Conservation (phyloP, 2,888 invertebrate genomes). For the Melinaea marsaeus region DNA sequence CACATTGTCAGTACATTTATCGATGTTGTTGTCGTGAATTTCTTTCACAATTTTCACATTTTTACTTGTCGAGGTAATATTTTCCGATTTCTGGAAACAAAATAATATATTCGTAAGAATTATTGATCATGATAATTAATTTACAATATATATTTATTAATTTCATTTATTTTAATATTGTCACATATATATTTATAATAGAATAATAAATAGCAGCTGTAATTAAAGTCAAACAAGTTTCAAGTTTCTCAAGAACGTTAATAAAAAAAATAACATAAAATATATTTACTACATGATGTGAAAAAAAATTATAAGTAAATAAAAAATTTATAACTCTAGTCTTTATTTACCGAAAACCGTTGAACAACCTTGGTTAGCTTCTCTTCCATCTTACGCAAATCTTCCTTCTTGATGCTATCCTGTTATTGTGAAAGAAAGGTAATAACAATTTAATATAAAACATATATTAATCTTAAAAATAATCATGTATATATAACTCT, state of each 20-base stretch:
- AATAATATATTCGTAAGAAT: neutral
- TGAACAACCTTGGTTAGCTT: constrained; percentile 52
- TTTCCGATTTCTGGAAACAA: constrained; percentile 19
- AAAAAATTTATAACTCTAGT: neutral
- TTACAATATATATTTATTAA: too few relatives aligned
- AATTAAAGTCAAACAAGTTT: too few relatives aligned
- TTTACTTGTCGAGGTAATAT: constrained; percentile 13
- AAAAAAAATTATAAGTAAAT: neutral
- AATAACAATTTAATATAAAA: constrained; percentile 3
- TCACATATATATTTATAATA: too few relatives aligned
- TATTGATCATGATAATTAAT: too few relatives aligned
- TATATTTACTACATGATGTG: neutral
- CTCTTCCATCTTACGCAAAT: constrained; percentile 56
- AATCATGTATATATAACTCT: too few relatives aligned
- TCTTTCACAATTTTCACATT: constrained; percentile 14
- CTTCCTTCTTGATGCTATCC: constrained; percentile 56
- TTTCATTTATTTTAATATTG: too few relatives aligned
- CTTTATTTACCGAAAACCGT: constrained; percentile 44
- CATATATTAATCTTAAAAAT: neutral
- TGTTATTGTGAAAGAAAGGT: constrained; percentile 20
- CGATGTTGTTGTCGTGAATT: constrained; percentile 14
- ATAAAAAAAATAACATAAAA: neutral
- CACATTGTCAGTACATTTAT: constrained; percentile 7
- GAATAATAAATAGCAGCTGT: too few relatives aligned
- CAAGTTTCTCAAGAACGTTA: too few relatives aligned